Base-by-base conservation (phyloP, 2,888 invertebrate species). In the Chrysomela aeneicollis region DNA sequence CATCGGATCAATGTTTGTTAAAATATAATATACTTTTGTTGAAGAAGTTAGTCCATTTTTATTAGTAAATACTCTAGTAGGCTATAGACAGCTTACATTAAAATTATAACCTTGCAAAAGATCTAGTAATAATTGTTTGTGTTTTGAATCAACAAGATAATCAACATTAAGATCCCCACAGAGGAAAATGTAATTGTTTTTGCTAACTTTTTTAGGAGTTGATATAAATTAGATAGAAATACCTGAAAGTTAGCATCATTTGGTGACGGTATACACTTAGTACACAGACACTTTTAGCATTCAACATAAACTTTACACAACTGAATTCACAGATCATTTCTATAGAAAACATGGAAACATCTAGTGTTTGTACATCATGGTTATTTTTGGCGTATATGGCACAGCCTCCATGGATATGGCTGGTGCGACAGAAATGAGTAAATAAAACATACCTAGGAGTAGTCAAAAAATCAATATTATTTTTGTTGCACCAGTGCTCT, bases 391-490 rank as follows among this genome's bases (percentile, higher is more conserved):
- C 15, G 15, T 42, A 42, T 3, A 42, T 42, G 4, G 4, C 15
- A 15, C 10, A 10, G 8, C n/a, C 42, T 42, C 42, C 42, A 42
- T 42, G 42, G 4, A 42, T 42, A 15, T 15, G n/a, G 4, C 10
- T 15, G 12, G 42, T 15, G 4, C 53, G 26, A n/a, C 52, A 52
- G 5, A n/a, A 52, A 12, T 52, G 9, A 10, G 52, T 15, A 8
- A 52, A n/a, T n/a, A n/a, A n/a, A n/a, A n/a, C n/a, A n/a, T 52
- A 52, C 1, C 30, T 26, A 52, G 26, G 26, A 1, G 21, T 1
- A 1, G 30, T 12, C 52, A 52, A 26, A 6, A 52, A 26, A 1
- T 52, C 52, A 26, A 52, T 52, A n/a, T 52, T 52, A 3, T 52
- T 26, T 21, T 5, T 2, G 10, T 12, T 22, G 26, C 52, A 52